Base-by-base conservation (phyloP, 2,797 vertebrate species). In the Geotrypetes seraphini region DNA sequence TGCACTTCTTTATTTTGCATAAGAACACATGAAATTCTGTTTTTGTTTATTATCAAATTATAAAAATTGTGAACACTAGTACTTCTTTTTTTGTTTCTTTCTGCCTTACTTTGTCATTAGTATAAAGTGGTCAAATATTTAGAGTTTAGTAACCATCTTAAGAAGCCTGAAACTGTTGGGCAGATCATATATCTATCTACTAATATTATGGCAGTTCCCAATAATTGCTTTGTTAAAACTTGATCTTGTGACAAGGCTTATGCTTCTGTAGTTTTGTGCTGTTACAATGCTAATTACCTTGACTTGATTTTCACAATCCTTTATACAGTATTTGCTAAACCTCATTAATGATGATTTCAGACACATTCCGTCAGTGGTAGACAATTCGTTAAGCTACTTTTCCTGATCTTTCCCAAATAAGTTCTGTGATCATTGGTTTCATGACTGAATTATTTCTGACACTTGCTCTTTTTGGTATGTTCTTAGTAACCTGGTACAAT, bases 311-410 rank as follows among this genome's bases (percentile, higher is more conserved):
- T 31, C 44, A 37, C 31, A 41, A 42, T n/a, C n/a, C 36, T 30
- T 35, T 55, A n/a, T n/a, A n/a, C n/a, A n/a, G n/a, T 47, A 47
- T 32, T 50, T 52, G 47, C 69, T 56, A 34, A 43, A 54, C 49
- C 77, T 86, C 63, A 82, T 86, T 84, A 85, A 40, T 38, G 20
- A 28, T 48, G 61, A 61, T 72, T 75, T 66, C 58, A 42, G 37
- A 53, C 39, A 64, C 69, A 75, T 70, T 71, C 64, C 56, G 44
- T 59, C 20, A 54, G 71, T n/a, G n/a, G n/a, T n/a, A n/a, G n/a
- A n/a, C n/a, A n/a, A n/a, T 67, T 79, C 59, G 56, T 43, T 68
- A 57, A 50, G 47, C 14, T 22, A 13, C 41, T 31, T 51, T 32
- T 66, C 62, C 52, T 84, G 81, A 81, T 78, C 78, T 49, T 20